A percentile compares a stretch with the other conserved stretches of the same genome.
These are phyloP conservation scores for Spermophilus dauricus DNA, from an alignment of 2,113 vertebrate genomes.

Conservation along the genomic window DNA sequence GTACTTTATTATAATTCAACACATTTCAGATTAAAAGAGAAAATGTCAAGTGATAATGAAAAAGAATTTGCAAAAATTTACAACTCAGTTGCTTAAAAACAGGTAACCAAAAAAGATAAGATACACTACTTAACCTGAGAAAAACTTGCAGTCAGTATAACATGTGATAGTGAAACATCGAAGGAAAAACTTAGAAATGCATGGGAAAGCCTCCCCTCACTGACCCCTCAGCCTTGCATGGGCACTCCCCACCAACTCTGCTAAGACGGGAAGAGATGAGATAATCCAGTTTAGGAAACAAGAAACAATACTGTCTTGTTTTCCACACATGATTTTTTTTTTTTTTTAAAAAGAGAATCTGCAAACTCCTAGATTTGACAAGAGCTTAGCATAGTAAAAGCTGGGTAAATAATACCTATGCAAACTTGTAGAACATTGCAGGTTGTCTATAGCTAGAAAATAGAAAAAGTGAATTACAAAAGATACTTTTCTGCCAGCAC, in stretches of 20 bases:
- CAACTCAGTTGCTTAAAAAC: neutral
- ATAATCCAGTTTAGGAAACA: neutral
- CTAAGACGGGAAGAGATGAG: neutral
- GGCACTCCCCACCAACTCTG: neutral
- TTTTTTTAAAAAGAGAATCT: constrained; percentile 3
- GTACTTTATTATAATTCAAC: too few species aligned
- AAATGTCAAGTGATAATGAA: constrained; percentile 48
- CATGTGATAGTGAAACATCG: neutral
- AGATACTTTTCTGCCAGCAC: neutral
- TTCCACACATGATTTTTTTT: neutral
- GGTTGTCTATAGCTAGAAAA: constrained; percentile 41
- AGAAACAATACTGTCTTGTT: neutral
- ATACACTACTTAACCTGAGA: neutral
- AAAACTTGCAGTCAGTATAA: neutral
- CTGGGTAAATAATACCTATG: neutral
- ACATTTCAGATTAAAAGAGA: neutral
- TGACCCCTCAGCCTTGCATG: neutral
- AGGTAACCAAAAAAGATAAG: neutral
- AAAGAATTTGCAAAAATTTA: constrained; percentile 47
- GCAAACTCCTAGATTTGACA: neutral
- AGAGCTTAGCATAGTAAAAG: neutral
- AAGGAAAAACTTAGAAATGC: neutral
- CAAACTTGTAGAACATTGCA: neutral
- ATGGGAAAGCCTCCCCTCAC: neutral
- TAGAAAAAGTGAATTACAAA: constrained; percentile 35